A percentile compares a stretch with the other conserved stretches of the same genome.
These are phyloP conservation scores for Astropecten irregularis DNA, from an alignment of 53 echinoderm and acorn worm genomes.

Conservation along the genomic window DNA sequence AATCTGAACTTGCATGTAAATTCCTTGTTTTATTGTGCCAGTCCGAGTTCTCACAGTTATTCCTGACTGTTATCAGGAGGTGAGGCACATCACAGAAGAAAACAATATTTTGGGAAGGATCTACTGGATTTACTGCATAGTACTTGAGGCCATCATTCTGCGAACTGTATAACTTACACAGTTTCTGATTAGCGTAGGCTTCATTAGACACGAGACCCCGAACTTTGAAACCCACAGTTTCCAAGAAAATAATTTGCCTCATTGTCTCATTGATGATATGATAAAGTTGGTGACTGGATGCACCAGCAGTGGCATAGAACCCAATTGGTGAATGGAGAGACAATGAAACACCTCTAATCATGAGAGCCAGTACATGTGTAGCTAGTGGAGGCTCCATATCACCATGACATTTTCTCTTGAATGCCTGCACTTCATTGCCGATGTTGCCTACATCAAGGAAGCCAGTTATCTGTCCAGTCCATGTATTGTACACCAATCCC, in stretches of 20 bases:
- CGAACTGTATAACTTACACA: background rate
- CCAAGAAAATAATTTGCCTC: background rate
- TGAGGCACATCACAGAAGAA: slow-evolving; percentile 78
- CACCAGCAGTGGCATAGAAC: slow-evolving; percentile 22
- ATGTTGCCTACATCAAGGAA: slow-evolving; percentile 61
- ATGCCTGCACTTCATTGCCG: slow-evolving; percentile 37
- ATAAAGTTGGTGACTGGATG: background rate
- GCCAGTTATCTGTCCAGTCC: slow-evolving; percentile 39
- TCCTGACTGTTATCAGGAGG: slow-evolving; percentile 64
- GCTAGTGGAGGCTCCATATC: slow-evolving; percentile 15
- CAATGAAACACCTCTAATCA: slow-evolving; percentile 34
- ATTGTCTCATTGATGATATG: background rate
- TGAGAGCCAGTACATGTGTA: slow-evolving; percentile 47
- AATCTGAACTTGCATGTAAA: slow-evolving; percentile 4
- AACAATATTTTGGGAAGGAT: slow-evolving; percentile 32
- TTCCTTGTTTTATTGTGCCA: slow-evolving; percentile 46
- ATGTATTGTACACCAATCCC: slow-evolving; percentile 37
- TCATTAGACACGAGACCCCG: background rate
- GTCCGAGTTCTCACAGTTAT: slow-evolving; percentile 76
- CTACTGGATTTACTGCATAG: background rate
- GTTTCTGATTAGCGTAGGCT: background rate
- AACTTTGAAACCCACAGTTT: background rate
- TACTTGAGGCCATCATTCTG: too few species aligned
- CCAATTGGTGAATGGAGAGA: slow-evolving; percentile 27
- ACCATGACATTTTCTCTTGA: slow-evolving; percentile 17